These are phyloP conservation scores for Ploceus nigricollis DNA, from an alignment of 2,113 vertebrate species.

Conservation along the genomic window DNA sequence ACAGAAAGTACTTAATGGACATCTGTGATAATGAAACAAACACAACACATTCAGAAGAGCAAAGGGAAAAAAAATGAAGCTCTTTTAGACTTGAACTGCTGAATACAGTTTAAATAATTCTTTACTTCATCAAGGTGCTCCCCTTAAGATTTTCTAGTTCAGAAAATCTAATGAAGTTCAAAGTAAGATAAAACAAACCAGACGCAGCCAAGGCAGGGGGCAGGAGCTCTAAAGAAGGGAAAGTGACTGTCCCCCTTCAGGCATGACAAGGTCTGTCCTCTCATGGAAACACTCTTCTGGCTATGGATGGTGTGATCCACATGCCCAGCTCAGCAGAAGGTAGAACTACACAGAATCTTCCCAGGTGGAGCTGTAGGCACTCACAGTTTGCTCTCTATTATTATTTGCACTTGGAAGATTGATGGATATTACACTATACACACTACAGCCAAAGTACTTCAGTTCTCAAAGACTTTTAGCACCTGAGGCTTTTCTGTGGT, in stretches of 20 bases:
- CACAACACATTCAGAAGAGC: not conserved
- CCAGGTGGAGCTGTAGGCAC: not conserved
- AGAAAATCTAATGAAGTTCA: not conserved
- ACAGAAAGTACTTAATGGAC: slow-evolving; percentile 28
- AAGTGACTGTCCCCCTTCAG: not conserved
- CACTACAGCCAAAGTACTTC: not conserved
- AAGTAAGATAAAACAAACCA: not conserved
- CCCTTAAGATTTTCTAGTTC: not conserved
- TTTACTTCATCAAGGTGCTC: not conserved
- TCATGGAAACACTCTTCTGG: not conserved
- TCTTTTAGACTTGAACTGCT: not conserved
- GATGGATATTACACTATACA: not conserved
- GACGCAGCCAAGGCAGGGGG: not conserved
- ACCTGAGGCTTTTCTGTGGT: not conserved
- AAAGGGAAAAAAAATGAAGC: not conserved
- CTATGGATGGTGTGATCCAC: not conserved
- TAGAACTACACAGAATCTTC: not conserved
- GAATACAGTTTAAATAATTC: not conserved
- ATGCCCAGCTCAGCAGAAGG: not conserved
- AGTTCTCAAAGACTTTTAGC: not conserved
- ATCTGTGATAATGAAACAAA: slow-evolving; percentile 32
- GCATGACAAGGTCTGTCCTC: not conserved
- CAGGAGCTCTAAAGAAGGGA: not conserved
- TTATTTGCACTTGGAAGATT: not conserved
- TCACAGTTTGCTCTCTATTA: not conserved